These are phyloP conservation scores for Drosophila phalerata DNA, from an alignment of 2,888 invertebrate genomes.

Conservation along the genomic window DNA sequence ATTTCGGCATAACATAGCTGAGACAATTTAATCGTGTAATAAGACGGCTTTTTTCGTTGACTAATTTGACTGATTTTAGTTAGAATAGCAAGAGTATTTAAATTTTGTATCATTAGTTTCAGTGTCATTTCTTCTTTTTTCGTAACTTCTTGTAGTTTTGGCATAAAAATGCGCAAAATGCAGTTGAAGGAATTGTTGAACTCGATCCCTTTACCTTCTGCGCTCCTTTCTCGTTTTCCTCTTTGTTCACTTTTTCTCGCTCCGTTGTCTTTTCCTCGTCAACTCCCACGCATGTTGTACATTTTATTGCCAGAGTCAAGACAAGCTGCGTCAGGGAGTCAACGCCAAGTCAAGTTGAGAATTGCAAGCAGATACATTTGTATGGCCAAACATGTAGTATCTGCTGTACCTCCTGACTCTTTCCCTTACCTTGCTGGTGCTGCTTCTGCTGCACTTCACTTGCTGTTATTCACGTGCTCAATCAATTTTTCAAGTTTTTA, in stretches of 20 bases:
- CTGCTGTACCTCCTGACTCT: constrained; percentile 20
- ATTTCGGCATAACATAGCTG: too few relatives aligned
- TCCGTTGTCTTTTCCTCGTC: background rate
- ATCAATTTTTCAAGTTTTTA: constrained; percentile 79
- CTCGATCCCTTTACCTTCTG: background rate
- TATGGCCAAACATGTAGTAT: constrained; percentile 67
- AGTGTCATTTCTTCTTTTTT: background rate
- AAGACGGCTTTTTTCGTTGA: too few relatives aligned
- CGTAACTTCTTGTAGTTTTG: constrained; percentile 36
- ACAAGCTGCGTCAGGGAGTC: constrained; percentile 29
- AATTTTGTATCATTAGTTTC: background rate
- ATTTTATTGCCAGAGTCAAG: constrained; percentile 71
- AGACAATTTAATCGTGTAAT: too few relatives aligned
- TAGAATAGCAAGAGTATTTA: constrained; percentile 1
- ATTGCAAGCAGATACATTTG: constrained; percentile 72
- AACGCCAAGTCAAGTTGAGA: constrained; percentile 26
- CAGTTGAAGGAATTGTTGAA: constrained; percentile 42
- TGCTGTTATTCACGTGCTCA: constrained; percentile 79
- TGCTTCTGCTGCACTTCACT: constrained; percentile 59
- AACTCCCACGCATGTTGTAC: constrained; percentile 71
- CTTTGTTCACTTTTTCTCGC: background rate
- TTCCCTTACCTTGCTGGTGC: background rate
- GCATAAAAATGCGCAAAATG: constrained; percentile 77
- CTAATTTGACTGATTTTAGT: too few relatives aligned
- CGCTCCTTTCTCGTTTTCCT: too few relatives aligned